phyloP scores from a whole-genome alignment of 2,797 vertebrate genomes.

The Scolopax bukidnonensis region DNA sequence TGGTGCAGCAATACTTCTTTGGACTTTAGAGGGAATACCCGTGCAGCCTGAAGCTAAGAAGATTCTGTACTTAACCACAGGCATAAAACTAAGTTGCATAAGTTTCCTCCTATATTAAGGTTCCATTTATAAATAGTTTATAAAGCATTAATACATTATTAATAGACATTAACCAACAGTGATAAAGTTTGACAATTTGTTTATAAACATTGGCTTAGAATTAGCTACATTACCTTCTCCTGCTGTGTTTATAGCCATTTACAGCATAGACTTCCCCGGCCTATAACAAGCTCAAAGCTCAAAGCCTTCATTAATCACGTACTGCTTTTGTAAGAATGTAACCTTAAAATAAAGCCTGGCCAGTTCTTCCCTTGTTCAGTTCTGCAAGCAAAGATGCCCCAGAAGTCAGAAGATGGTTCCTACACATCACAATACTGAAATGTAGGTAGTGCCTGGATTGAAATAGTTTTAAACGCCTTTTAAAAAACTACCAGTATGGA shows the following conservation, averaged over 20 bases:
- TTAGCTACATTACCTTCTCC: conserved; percentile 34
- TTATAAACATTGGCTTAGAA: conserved; percentile 48
- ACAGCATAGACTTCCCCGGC: not conserved
- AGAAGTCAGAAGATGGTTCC: not conserved
- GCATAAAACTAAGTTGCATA: not conserved
- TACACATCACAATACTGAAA: not conserved
- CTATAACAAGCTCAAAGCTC: not conserved
- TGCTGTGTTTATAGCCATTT: conserved; percentile 39
- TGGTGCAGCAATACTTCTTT: not conserved
- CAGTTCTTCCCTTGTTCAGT: not conserved
- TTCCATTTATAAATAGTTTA: conserved; percentile 61
- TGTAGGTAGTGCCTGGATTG: not conserved
- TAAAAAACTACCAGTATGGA: not conserved
- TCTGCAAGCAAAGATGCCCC: not conserved
- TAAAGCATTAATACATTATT: conserved; percentile 53
- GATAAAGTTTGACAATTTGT: conserved; percentile 52
- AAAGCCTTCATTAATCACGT: conserved; percentile 5
- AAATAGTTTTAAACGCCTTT: not conserved
- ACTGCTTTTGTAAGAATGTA: not conserved
- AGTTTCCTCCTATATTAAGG: conserved; percentile 8
- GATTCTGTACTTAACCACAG: not conserved
- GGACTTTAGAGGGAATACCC: not conserved
- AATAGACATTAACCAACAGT: conserved; percentile 38
- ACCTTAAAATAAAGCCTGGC: not conserved
- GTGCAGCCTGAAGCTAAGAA: not conserved